Evolutionary conservation across 2,888 invertebrate genomes (phyloP).

Genomic region (Nephrotoma guestfalica): DNA sequence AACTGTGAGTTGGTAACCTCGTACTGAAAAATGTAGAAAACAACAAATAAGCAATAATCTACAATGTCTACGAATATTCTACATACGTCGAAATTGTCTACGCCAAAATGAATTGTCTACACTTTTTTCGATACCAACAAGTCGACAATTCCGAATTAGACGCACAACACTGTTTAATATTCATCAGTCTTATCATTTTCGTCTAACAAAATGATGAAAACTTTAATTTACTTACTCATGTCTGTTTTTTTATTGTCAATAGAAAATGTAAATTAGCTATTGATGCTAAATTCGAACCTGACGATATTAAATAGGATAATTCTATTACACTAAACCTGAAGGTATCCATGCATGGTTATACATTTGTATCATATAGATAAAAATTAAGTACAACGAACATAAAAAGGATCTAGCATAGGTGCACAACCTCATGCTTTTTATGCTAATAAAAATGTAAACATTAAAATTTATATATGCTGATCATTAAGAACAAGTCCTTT

Average conservation of each 20-base stretch:
- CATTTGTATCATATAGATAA: not conserved
- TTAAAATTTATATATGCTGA: not conserved
- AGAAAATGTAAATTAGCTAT: not conserved
- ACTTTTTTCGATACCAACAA: too few species aligned
- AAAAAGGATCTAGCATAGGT: not conserved
- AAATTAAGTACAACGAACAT: not conserved
- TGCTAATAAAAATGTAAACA: not conserved
- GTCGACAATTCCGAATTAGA: too few species aligned
- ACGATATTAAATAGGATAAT: not conserved
- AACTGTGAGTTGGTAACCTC: too few species aligned
- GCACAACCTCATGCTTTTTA: not conserved
- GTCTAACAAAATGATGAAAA: too few species aligned
- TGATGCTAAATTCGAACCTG: not conserved
- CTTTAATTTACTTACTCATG: too few species aligned
- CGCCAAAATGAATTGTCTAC: too few species aligned
- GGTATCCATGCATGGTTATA: not conserved
- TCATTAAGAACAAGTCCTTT: not conserved
- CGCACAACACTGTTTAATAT: not conserved
- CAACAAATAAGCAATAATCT: too few species aligned
- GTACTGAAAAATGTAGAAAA: too few species aligned
- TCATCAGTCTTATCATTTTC: not conserved
- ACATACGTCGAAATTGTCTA: too few species aligned
- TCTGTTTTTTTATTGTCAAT: too few species aligned
- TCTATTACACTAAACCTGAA: not conserved
- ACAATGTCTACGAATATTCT: too few species aligned